Conservation (phyloP, 2,888 invertebrate species). For the Spilosoma lubricipeda region DNA sequence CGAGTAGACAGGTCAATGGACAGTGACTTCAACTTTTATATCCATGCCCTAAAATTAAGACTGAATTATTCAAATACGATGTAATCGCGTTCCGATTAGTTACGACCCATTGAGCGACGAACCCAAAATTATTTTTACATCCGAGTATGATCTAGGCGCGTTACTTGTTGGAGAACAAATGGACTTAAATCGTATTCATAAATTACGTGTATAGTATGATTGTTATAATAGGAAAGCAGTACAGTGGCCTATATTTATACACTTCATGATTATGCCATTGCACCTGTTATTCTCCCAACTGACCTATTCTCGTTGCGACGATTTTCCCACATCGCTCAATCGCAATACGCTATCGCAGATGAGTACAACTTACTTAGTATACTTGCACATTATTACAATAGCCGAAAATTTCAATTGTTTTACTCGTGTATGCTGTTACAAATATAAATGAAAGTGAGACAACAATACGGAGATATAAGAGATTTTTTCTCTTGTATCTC, state of each 20-base stretch:
- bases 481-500: too few species aligned
- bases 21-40: neutral
- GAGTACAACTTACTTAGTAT: neutral
- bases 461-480: too few species aligned
- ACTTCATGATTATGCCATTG: slow-evolving; percentile 31
- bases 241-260: slow-evolving; percentile 26
- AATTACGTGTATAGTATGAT: slow-evolving; percentile 1
- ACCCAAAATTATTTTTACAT: neutral
- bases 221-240: slow-evolving; percentile 20
- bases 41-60: neutral
- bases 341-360: slow-evolving; percentile 23
- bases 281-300: slow-evolving; percentile 47
- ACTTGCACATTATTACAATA: too few species aligned
- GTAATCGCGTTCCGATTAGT: neutral
- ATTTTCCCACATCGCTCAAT: slow-evolving; percentile 41
- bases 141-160: neutral
- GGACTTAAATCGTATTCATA: neutral
- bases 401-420: too few species aligned
- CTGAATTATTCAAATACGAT: neutral
- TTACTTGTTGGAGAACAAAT: neutral
- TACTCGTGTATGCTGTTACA: too few species aligned
- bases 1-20: neutral
- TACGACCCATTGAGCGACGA: neutral
- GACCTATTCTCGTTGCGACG: slow-evolving; percentile 48
- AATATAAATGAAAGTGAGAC: too few species aligned